Conservation (phyloP, 2,797 vertebrate species). For the Silurus lanzhouensis region DNA sequence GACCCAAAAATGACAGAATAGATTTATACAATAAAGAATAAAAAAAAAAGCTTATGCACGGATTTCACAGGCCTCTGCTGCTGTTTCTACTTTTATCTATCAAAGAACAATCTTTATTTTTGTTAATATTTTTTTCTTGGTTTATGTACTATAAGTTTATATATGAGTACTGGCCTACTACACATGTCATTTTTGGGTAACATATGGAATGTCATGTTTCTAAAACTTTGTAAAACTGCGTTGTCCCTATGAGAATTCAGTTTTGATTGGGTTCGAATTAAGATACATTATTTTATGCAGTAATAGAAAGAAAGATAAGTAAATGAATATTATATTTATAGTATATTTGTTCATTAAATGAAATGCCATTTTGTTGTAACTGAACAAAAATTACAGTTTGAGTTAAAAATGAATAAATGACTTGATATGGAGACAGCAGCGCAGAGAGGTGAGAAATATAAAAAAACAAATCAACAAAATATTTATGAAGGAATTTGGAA, state of each 20-base stretch:
- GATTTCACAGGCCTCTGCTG: slow-evolving; percentile 6
- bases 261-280: slow-evolving; percentile 61
- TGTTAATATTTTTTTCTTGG: not conserved
- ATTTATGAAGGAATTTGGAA: not conserved
- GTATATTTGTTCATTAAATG: slow-evolving; percentile 66
- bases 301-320: slow-evolving; percentile 58
- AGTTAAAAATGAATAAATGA: slow-evolving; percentile 75
- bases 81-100: slow-evolving; percentile 8
- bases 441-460: slow-evolving; percentile 68
- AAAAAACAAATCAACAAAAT: not conserved
- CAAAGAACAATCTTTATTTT: not conserved
- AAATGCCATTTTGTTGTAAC: slow-evolving; percentile 72
- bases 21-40: slow-evolving; percentile 11
- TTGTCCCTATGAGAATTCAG: slow-evolving; percentile 56
- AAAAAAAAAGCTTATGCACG: slow-evolving; percentile 5
- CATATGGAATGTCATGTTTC: slow-evolving; percentile 44
- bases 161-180: slow-evolving; percentile 27
- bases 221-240: slow-evolving; percentile 39
- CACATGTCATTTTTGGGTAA: slow-evolving; percentile 74
- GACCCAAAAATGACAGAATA: slow-evolving; percentile 76
- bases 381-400: slow-evolving; percentile 58
- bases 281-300: slow-evolving; percentile 58
- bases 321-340: slow-evolving; percentile 45
- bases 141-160: slow-evolving; percentile 3
- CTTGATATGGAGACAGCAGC: slow-evolving; percentile 70